These are phyloP conservation scores for Acrocephalus scirpaceus DNA, from an alignment of 2,797 vertebrate species.

Conservation along the genomic window DNA sequence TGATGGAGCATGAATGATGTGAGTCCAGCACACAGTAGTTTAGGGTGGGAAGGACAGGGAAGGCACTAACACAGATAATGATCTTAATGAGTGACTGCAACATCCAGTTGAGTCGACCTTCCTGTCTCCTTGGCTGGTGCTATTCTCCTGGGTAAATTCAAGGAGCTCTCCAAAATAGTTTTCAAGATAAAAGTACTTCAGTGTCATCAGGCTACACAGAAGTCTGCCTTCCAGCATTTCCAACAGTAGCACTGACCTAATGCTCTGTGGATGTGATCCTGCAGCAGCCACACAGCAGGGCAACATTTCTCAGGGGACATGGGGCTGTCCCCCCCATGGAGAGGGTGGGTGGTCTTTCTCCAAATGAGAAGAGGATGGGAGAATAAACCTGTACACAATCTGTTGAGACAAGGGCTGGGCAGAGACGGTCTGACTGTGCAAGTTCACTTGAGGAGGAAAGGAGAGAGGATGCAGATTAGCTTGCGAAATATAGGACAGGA, in stretches of 20 bases:
- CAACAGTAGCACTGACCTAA: not conserved
- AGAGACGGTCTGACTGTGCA: not conserved
- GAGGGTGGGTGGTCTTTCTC: not conserved
- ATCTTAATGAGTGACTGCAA: conserved; percentile 20
- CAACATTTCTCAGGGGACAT: accelerated
- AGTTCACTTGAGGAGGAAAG: not conserved
- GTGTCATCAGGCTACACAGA: not conserved
- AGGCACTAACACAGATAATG: conserved; percentile 3
- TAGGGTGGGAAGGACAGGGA: not conserved
- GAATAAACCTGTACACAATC: not conserved
- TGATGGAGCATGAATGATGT: not conserved
- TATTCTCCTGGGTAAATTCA: conserved; percentile 30
- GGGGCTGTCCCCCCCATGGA: not conserved
- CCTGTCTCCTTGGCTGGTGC: conserved; percentile 2
- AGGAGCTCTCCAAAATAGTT: conserved; percentile 18
- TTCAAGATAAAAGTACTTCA: not conserved
- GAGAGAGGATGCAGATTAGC: not conserved
- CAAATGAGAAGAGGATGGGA: not conserved
- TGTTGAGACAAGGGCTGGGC: not conserved
- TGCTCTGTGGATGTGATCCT: not conserved
- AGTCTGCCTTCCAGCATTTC: not conserved
- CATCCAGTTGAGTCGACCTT: not conserved
- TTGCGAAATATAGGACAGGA: not conserved
- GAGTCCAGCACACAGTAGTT: not conserved
- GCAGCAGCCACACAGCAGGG: not conserved